Conservation (phyloP, 2,888 invertebrate species). For the Choristoneura rosaceana region DNA sequence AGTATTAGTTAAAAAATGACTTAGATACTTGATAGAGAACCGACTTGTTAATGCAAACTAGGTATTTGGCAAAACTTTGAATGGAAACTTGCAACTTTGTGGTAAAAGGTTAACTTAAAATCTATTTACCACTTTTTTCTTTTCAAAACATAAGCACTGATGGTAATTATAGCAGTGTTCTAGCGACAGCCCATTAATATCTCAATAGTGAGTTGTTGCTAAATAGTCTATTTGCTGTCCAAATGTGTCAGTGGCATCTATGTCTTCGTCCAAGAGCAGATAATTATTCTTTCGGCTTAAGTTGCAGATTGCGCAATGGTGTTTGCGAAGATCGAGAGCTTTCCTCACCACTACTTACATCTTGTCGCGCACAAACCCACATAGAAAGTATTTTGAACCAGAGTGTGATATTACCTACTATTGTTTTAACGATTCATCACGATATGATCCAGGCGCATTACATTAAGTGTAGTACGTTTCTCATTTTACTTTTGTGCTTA, state of each 20-base stretch:
- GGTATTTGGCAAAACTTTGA: not conserved
- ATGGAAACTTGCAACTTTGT: slow-evolving; percentile 4
- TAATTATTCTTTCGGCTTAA: slow-evolving; percentile 51
- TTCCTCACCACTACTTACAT: slow-evolving; percentile 35
- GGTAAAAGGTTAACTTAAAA: slow-evolving; percentile 25
- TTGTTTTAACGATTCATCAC: slow-evolving; percentile 17
- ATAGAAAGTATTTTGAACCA: slow-evolving; percentile 45
- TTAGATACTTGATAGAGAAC: not conserved
- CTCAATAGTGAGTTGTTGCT: slow-evolving; percentile 46
- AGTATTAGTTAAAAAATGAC: not conserved
- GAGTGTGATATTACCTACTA: slow-evolving; percentile 42
- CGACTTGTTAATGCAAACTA: not conserved
- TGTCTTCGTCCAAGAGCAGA: slow-evolving; percentile 47
- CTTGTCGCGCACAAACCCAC: slow-evolving; percentile 41
- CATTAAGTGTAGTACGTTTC: not conserved
- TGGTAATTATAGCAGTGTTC: slow-evolving; percentile 40
- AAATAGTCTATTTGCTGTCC: slow-evolving; percentile 51
- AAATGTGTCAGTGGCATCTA: slow-evolving; percentile 43
- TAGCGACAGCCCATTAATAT: slow-evolving; percentile 55
- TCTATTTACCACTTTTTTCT: slow-evolving; percentile 22
- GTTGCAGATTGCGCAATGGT: slow-evolving; percentile 46
- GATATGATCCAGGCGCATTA: not conserved
- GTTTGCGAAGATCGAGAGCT: slow-evolving; percentile 42
- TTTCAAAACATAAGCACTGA: slow-evolving; percentile 12
- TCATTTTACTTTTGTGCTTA: not conserved